These are phyloP conservation scores for Dromococcyx pavoninus DNA, from an alignment of 2,797 vertebrate genomes.

Conservation along the genomic window DNA sequence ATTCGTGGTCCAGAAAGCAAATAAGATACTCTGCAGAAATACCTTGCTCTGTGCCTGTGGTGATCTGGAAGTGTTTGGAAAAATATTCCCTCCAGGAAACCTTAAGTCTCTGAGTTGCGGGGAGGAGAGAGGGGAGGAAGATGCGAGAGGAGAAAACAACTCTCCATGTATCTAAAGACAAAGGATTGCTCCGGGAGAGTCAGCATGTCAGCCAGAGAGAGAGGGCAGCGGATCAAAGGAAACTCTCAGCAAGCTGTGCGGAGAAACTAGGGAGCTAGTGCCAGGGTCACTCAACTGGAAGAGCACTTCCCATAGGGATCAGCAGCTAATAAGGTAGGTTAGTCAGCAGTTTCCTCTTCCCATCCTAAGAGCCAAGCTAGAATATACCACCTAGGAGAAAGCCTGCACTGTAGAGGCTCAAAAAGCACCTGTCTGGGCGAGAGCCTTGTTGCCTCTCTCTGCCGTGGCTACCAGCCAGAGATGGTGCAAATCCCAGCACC, in stretches of 20 bases:
- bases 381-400: not conserved
- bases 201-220: slow-evolving; percentile 81
- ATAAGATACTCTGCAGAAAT: slow-evolving; percentile 18
- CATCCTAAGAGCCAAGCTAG: slow-evolving; percentile 35
- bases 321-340: slow-evolving; percentile 81
- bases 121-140: slow-evolving; percentile 56
- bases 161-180: slow-evolving; percentile 78
- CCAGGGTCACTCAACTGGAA: slow-evolving; percentile 80
- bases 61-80: slow-evolving; percentile 33
- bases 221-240: slow-evolving; percentile 78
- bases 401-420: not conserved
- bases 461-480: not conserved
- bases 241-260: slow-evolving; percentile 75
- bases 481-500: not conserved
- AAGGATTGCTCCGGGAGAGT: slow-evolving; percentile 75
- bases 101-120: slow-evolving; percentile 48
- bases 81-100: slow-evolving; percentile 46
- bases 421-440: not conserved
- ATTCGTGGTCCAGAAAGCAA: slow-evolving; percentile 8
- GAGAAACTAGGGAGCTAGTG: slow-evolving; percentile 82
- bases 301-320: slow-evolving; percentile 79
- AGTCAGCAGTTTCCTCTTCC: slow-evolving; percentile 72
- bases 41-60: not conserved
- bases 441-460: not conserved
- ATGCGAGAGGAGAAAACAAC: too few relatives aligned